phyloP scores from a whole-genome alignment of 2,797 vertebrate genomes.

The Semaprochilodus insignis region DNA sequence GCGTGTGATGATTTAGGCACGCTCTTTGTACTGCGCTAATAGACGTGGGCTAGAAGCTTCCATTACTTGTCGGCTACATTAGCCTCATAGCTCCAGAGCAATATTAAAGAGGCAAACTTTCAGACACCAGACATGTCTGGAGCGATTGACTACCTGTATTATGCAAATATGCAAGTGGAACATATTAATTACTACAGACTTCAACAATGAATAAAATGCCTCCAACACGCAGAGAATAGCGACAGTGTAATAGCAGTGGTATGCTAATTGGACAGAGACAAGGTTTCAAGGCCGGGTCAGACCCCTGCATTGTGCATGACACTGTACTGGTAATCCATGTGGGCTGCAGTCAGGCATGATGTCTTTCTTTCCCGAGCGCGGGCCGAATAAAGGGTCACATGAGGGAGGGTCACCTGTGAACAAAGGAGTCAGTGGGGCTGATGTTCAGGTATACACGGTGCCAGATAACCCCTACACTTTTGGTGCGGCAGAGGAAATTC shows the following conservation, averaged over 20 bases:
- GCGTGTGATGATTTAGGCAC: too few species aligned
- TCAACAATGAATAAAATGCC: neutral
- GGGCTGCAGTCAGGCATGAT: slow-evolving; percentile 82
- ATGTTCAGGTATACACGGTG: slow-evolving; percentile 79
- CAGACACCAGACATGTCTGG: neutral
- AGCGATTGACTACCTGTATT: neutral
- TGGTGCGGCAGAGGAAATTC: slow-evolving; percentile 73
- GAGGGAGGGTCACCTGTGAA: slow-evolving; percentile 37
- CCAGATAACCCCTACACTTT: slow-evolving; percentile 72
- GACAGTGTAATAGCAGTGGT: neutral
- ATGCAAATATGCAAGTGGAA: neutral
- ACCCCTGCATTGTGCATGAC: slow-evolving; percentile 56
- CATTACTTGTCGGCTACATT: neutral
- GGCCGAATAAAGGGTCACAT: slow-evolving; percentile 25
- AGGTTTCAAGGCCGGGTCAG: slow-evolving; percentile 10
- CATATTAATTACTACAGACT: neutral
- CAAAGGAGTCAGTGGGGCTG: slow-evolving; percentile 76
- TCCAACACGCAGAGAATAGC: neutral
- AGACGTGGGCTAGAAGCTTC: too few species aligned
- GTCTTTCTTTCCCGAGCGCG: slow-evolving; percentile 71
- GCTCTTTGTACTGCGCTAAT: too few species aligned
- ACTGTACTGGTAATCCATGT: slow-evolving; percentile 84
- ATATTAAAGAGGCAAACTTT: neutral
- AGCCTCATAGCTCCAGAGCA: neutral
- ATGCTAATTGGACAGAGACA: slow-evolving; percentile 35